Base-by-base conservation (phyloP, 2,888 invertebrate species). In the Galeopsomyia nigrocyanea region DNA sequence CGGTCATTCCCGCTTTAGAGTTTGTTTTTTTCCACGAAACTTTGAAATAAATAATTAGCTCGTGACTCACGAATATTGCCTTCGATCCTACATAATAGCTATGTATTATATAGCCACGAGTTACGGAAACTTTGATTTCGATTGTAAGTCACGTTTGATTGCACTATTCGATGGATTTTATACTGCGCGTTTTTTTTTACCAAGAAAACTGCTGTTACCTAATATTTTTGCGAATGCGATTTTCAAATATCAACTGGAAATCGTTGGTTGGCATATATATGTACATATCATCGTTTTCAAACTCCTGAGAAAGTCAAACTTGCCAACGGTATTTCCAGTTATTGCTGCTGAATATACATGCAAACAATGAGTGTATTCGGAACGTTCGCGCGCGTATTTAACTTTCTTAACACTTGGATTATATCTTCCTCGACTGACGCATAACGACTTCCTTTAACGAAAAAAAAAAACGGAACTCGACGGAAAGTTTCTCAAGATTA, bases 321-420 rank as follows among this genome's bases (percentile, higher is more conserved):
- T 62, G 10, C 57, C 65, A 68, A 73, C 68, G 68, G 64, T 17
- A 57, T 31, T 58, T 60, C 14, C 49, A 68, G 64, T 68, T 53
- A 64, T 62, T 47, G 39, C 26, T 57, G 65, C 47, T 62, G 51
- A 67, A 47, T 50, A 55, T 61, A 66, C 53, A 21, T 16, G 31
- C 71, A 73, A 65, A 68, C 60, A 73, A 65, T 64, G 65, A 65
- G 65, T 65, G 13, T 13, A 61, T 51, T 60, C 68, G 51, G 60
- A 21, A 60, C 65, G 46, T 61, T 60, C 16, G 17, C 39, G 46
- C 16, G 17, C 39, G 46, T 51, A 39, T 58, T 55, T 53, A 68
- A 60, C 51, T 55, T 65, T 60, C 19, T 71, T 65, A 53, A 16
- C 61, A 47, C 65, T 47, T n/a, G 14, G 53, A 65, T 53, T 60